phyloP scores from a whole-genome alignment of 2,888 invertebrate species.

The Caenorhabditis auriculariae region DNA sequence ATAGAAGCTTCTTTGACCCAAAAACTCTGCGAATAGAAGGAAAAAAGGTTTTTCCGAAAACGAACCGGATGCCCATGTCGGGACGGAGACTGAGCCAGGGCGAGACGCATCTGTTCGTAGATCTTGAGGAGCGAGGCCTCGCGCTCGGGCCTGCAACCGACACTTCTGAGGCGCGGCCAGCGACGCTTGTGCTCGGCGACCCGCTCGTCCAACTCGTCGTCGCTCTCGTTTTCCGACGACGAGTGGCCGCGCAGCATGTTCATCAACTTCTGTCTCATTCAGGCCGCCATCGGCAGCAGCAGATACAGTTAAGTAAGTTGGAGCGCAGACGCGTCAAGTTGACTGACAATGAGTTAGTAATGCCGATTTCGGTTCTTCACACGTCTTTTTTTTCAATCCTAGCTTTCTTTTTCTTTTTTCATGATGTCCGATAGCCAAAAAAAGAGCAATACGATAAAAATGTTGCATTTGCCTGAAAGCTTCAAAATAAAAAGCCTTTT shows the following conservation, averaged over 20 bases:
- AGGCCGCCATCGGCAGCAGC: neutral
- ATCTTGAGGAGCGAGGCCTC: slow-evolving; percentile 8
- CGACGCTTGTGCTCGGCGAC: neutral
- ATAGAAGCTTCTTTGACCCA: no score
- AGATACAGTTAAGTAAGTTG: no score
- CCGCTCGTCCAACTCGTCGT: neutral
- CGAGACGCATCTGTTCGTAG: slow-evolving; percentile 12
- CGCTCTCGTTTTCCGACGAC: no score
- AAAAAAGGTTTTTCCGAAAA: neutral
- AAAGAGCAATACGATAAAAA: no score
- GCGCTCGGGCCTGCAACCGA: slow-evolving; percentile 7
- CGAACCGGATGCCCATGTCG: no score
- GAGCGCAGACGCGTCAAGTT: no score
- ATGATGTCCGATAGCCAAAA: no score
- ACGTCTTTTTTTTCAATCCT: neutral
- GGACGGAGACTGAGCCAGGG: neutral
- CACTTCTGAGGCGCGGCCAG: no score
- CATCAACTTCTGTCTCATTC: neutral
- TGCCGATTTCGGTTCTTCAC: neutral
- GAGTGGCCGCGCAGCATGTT: neutral
- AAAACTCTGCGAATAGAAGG: no score
- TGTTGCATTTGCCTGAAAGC: no score
- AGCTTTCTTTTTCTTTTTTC: neutral
- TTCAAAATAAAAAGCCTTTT: no score
- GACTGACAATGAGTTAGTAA: neutral